phyloP scores from a whole-genome alignment of 1,140 invertebrate species.

The Ruditapes philippinarum region DNA sequence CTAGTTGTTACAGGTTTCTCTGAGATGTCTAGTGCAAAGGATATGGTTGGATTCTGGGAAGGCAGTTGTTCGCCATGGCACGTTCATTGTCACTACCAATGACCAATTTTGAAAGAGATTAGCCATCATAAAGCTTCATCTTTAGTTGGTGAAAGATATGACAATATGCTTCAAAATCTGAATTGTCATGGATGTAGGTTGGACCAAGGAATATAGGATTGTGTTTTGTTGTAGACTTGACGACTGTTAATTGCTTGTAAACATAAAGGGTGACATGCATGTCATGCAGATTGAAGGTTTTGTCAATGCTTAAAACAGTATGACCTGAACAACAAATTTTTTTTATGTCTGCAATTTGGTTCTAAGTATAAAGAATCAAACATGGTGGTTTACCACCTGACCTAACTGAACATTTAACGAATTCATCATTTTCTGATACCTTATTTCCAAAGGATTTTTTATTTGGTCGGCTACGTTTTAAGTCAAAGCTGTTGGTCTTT shows the following conservation, averaged over 20 bases:
- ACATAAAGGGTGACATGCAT: constrained; percentile 52
- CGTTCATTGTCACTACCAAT: constrained; percentile 57
- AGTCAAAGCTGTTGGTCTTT: background rate
- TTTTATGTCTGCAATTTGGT: constrained; percentile 61
- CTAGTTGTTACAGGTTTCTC: no score
- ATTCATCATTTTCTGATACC: background rate
- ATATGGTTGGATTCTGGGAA: constrained; percentile 56
- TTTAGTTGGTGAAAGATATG: constrained; percentile 41
- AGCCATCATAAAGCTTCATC: constrained; percentile 10
- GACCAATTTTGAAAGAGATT: constrained; percentile 25
- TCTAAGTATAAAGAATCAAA: constrained; percentile 59
- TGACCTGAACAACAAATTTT: constrained; percentile 54
- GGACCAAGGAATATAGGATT: constrained; percentile 60
- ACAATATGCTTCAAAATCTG: constrained; percentile 61
- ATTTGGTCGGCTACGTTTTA: constrained; percentile 55
- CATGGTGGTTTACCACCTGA: constrained; percentile 27
- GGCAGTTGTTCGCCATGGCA: constrained; percentile 42
- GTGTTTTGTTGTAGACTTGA: background rate
- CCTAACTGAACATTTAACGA: constrained; percentile 19
- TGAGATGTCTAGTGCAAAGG: constrained; percentile 46
- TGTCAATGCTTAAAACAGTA: constrained; percentile 55
- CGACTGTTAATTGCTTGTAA: constrained; percentile 48
- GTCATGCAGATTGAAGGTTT: constrained; percentile 62
- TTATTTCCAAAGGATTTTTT: constrained; percentile 2
- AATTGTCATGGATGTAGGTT: constrained; percentile 60